Conservation (phyloP, 2,797 vertebrate species). For the Catamblyrhynchus diadema region DNA sequence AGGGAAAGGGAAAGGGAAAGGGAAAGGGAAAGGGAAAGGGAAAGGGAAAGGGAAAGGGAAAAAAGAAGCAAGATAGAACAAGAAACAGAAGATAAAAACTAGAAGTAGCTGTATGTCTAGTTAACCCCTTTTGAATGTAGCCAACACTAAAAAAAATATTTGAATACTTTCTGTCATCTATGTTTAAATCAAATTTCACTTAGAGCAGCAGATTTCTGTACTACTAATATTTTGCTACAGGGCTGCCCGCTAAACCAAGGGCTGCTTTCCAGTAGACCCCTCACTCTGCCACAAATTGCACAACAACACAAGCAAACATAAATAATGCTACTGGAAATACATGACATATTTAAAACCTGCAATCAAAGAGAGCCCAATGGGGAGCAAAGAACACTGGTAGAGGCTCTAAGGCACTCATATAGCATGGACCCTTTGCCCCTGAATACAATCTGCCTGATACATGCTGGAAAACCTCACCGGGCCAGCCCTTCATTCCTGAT, state of each 20-base stretch:
- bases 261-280: slow-evolving; percentile 48
- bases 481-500: slow-evolving; percentile 42
- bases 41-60: neutral
- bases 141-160: neutral
- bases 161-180: neutral
- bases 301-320: slow-evolving; percentile 56
- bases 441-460: neutral
- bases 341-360: slow-evolving; percentile 33
- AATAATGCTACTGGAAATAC: slow-evolving; percentile 52
- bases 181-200: slow-evolving; percentile 50
- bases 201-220: slow-evolving; percentile 49
- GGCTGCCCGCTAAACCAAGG: slow-evolving; percentile 41
- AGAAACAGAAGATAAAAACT: neutral
- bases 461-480: slow-evolving; percentile 64
- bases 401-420: neutral
- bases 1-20: neutral
- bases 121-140: neutral
- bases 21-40: neutral
- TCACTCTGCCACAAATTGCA: slow-evolving; percentile 67
- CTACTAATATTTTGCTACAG: slow-evolving; percentile 68
- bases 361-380: slow-evolving; percentile 2
- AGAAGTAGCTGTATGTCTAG: neutral
- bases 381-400: neutral
- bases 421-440: slow-evolving; percentile 47
- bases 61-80: neutral